Evolutionary conservation across 2,888 invertebrate species (phyloP).

Genomic region (Epirrhoe tristata): DNA sequence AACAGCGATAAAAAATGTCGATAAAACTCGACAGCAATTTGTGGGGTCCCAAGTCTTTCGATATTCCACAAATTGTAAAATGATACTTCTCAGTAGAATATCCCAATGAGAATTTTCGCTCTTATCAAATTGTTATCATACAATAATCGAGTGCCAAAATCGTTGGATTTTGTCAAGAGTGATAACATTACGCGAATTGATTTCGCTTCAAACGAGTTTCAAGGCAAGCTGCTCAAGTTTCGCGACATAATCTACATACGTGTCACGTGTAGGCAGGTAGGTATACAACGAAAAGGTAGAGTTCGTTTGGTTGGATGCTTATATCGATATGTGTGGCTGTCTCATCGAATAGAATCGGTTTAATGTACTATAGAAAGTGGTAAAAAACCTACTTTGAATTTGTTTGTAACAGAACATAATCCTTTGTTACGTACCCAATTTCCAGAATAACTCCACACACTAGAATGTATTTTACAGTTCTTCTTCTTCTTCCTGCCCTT

Average conservation of each 20-base stretch:
- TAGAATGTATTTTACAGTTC: constrained; percentile 7
- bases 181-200: constrained; percentile 27
- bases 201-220: constrained; percentile 29
- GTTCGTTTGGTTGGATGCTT: constrained; percentile 1
- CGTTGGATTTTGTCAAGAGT: constrained; percentile 19
- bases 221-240: constrained; percentile 33
- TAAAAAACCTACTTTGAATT: neutral
- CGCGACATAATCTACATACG: constrained; percentile 23
- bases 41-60: constrained; percentile 29
- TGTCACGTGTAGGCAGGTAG: neutral
- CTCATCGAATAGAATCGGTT: neutral
- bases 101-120: constrained; percentile 12
- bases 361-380: neutral
- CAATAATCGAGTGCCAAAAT: constrained; percentile 28
- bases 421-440: constrained; percentile 2
- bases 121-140: constrained; percentile 23
- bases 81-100: constrained; percentile 31
- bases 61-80: constrained; percentile 34
- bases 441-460: constrained; percentile 3
- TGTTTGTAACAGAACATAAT: neutral
- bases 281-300: constrained; percentile 9
- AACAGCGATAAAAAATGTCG: constrained; percentile 26
- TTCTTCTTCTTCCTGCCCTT: no score
- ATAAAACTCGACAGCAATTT: constrained; percentile 36
- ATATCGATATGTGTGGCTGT: constrained; percentile 1